Conservation (phyloP, 2,797 vertebrate species). For the Carduelis carduelis region DNA sequence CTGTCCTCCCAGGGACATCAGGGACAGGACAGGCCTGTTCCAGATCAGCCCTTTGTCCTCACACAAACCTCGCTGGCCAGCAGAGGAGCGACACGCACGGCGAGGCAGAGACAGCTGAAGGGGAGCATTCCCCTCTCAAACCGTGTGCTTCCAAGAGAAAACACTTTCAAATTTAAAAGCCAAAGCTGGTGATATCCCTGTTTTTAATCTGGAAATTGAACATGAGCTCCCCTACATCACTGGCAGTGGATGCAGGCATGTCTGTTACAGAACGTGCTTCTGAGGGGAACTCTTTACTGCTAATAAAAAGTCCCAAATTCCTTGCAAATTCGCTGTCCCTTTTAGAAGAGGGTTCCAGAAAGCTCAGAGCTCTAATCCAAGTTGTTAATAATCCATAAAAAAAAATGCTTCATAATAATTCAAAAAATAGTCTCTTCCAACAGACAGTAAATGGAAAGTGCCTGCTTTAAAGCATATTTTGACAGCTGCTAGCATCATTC, state of each 20-base stretch:
- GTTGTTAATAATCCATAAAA: conserved; percentile 6
- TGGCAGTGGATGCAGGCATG: not conserved
- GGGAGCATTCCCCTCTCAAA: not conserved
- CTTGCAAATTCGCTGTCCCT: not conserved
- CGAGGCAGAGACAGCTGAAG: not conserved
- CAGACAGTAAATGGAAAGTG: conserved; percentile 41
- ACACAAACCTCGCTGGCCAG: not conserved
- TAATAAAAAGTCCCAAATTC: not conserved
- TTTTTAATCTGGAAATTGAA: not conserved
- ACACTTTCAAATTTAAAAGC: not conserved
- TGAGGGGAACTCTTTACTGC: not conserved
- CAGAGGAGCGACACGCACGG: rapidly evolving
- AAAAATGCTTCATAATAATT: not conserved
- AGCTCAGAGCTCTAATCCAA: not conserved
- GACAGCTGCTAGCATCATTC: conserved; percentile 57
- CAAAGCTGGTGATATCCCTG: not conserved
- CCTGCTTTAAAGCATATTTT: conserved; percentile 43
- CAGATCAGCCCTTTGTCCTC: not conserved
- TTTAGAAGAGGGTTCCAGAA: not conserved
- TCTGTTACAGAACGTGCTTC: not conserved
- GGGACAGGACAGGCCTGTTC: not conserved
- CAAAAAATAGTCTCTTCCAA: not conserved
- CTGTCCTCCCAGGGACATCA: not conserved
- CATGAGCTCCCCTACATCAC: not conserved
- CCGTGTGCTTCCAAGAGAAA: not conserved